phyloP scores from a whole-genome alignment of 2,888 invertebrate species.

The Drosophila barbarae region DNA sequence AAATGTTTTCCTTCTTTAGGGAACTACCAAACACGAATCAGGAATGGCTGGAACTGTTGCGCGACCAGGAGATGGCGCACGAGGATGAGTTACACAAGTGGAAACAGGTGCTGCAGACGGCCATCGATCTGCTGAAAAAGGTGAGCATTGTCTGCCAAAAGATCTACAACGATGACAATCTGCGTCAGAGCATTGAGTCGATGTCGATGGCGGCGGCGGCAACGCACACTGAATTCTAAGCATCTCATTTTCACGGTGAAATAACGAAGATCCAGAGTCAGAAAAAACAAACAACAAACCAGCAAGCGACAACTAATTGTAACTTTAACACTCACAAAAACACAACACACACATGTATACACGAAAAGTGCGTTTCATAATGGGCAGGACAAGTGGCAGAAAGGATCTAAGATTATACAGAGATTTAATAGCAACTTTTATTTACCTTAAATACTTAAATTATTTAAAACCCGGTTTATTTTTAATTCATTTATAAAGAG shows the following conservation, averaged over 20 bases:
- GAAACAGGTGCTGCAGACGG: slow-evolving; percentile 87
- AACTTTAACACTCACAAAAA: slow-evolving; percentile 38
- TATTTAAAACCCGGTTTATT: not conserved
- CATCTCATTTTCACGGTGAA: slow-evolving; percentile 34
- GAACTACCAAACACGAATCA: slow-evolving; percentile 87
- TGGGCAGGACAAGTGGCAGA: not conserved
- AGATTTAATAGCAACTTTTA: not conserved
- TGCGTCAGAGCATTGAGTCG: slow-evolving; percentile 75
- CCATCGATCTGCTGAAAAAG: slow-evolving; percentile 87
- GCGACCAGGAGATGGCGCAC: slow-evolving; percentile 90
- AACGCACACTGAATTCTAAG: slow-evolving; percentile 65
- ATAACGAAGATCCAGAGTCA: slow-evolving; percentile 14
- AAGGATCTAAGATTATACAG: not conserved
- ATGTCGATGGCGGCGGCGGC: slow-evolving; percentile 37
- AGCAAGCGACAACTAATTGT: slow-evolving; percentile 39
- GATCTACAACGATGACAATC: slow-evolving; percentile 74
- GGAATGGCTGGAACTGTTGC: slow-evolving; percentile 89
- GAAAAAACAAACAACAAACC: slow-evolving; percentile 12
- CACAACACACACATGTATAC: slow-evolving; percentile 32
- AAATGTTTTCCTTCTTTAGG: slow-evolving; percentile 76
- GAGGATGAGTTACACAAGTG: slow-evolving; percentile 90
- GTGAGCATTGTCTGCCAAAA: slow-evolving; percentile 81
- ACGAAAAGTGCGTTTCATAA: slow-evolving; percentile 21
- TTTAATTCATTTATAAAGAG: not conserved
- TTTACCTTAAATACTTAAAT: not conserved